Conservation (phyloP, 2,797 vertebrate species). For the Fundulus diaphanus region DNA sequence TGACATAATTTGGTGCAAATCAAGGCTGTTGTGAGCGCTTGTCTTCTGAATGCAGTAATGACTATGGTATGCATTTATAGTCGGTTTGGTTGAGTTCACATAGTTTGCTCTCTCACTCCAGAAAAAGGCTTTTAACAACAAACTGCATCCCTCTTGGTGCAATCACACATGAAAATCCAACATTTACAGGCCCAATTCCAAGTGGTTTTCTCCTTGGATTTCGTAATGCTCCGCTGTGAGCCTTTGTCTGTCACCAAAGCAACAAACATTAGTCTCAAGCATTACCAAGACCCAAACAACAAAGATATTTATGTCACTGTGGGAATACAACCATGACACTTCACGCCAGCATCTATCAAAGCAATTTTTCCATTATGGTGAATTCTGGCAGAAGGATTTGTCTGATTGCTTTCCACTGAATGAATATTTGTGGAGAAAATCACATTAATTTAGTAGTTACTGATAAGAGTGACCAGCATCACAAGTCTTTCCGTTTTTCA, state of each 20-base stretch:
- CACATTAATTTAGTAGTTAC: background rate
- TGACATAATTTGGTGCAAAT: slow-evolving; percentile 76
- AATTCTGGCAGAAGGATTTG: slow-evolving; percentile 48
- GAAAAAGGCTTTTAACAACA: slow-evolving; percentile 36
- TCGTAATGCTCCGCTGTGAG: background rate
- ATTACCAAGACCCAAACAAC: slow-evolving; percentile 26
- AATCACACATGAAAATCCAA: slow-evolving; percentile 40
- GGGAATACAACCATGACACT: slow-evolving; percentile 40
- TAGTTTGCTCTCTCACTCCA: slow-evolving; percentile 11
- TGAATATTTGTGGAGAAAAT: slow-evolving; percentile 36
- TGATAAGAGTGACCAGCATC: background rate
- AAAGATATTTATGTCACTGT: slow-evolving; percentile 37
- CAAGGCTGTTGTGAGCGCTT: slow-evolving; percentile 58
- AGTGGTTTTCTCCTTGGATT: slow-evolving; percentile 26
- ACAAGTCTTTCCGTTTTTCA: background rate
- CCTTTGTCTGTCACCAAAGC: slow-evolving; percentile 20
- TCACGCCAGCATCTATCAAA: slow-evolving; percentile 47
- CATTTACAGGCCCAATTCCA: slow-evolving; percentile 29
- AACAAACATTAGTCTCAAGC: slow-evolving; percentile 10
- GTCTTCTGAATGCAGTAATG: slow-evolving; percentile 59
- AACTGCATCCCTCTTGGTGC: slow-evolving; percentile 26
- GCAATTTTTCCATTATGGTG: slow-evolving; percentile 62
- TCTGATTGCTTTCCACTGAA: slow-evolving; percentile 17
- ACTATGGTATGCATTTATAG: slow-evolving; percentile 50
- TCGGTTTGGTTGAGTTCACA: slow-evolving; percentile 45